Evolutionary conservation across 1,140 invertebrate species (phyloP), one percentile per base, ranked within the genome.

Genomic region (Aricia agestis): DNA sequence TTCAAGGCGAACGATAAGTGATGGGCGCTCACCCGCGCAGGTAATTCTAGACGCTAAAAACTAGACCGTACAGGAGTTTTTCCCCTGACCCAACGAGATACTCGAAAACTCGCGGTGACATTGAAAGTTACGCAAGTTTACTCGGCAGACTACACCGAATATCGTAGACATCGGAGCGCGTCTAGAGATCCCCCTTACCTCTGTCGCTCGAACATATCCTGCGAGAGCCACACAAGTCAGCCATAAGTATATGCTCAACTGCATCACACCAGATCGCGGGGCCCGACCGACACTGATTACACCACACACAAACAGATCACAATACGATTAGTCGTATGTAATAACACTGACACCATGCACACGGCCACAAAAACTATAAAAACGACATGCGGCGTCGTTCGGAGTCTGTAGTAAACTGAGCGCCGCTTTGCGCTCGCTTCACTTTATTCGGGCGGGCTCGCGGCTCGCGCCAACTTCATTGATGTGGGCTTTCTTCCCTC

Each of bases 231-330:
- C 84, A 91, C 91, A 92, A 83, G 87, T 87, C 84, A 92, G 90
- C 90, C 91, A 92, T 92, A 92, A 79, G 82, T 89, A 92, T 88
- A 92, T 91, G 88, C 91, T 88, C 77, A 88, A 92, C 87, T 92
- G 89, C 91, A 92, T 92, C 89, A 92, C 91, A 92, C 87, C 83
- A 86, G 85, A 75, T 82, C 80, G 76, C 76, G 76, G 70, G 63
- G 81, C 79, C 81, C 77, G 74, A 76, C 79, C 81, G 76, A 78
- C 82, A 83, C 81, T 76, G 76, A 79, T 85, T 69, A 79, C 87
- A 90, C 87, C 79, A 86, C 85, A 86, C 86, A 82, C 79, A 80
- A 86, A 82, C 89, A 89, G 87, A 81, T 78, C 83, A 91, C 86
- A 81, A 79, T 89, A 89, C 82, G 83, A 85, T 86, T 84, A 79